These are phyloP conservation scores for Diarsia rubi DNA, from an alignment of 2,888 invertebrate genomes.

Conservation along the genomic window DNA sequence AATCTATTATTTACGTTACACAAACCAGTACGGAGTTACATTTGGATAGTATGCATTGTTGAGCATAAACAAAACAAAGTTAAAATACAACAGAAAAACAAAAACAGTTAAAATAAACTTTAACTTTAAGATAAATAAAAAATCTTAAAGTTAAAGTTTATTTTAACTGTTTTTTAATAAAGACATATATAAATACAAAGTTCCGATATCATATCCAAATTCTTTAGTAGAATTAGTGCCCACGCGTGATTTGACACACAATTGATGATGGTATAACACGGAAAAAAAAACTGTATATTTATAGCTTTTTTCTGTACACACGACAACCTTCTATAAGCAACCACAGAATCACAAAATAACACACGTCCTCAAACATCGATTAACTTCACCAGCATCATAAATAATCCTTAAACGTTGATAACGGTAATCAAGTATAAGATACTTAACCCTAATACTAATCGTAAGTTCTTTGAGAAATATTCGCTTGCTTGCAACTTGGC, in stretches of 20 bases:
- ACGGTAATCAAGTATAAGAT: slow-evolving; percentile 54
- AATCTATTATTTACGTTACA: too few relatives aligned
- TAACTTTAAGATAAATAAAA: too few relatives aligned
- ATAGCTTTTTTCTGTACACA: slow-evolving; percentile 22
- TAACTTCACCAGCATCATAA: slow-evolving; percentile 35
- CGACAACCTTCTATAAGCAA: slow-evolving; percentile 16
- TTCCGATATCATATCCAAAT: background rate
- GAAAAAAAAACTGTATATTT: slow-evolving; percentile 11
- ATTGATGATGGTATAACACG: slow-evolving; percentile 5
- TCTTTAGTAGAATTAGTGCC: background rate
- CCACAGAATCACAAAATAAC: slow-evolving; percentile 24
- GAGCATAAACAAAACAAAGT: too few relatives aligned
- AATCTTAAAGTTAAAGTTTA: too few relatives aligned
- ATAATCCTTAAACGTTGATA: slow-evolving; percentile 45
- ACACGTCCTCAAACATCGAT: slow-evolving; percentile 34
- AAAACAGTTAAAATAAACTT: too few relatives aligned
- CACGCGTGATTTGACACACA: background rate
- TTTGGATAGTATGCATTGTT: too few relatives aligned
- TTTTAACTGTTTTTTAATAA: too few relatives aligned
- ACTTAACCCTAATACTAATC: slow-evolving; percentile 65
- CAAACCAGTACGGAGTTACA: too few relatives aligned
- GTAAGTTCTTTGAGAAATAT: slow-evolving; percentile 73
- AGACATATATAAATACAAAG: too few relatives aligned
- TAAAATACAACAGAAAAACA: too few relatives aligned
- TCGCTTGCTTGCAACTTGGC: slow-evolving; percentile 81